Conservation (phyloP, 2,888 invertebrate species). For the Athalia rosae region DNA sequence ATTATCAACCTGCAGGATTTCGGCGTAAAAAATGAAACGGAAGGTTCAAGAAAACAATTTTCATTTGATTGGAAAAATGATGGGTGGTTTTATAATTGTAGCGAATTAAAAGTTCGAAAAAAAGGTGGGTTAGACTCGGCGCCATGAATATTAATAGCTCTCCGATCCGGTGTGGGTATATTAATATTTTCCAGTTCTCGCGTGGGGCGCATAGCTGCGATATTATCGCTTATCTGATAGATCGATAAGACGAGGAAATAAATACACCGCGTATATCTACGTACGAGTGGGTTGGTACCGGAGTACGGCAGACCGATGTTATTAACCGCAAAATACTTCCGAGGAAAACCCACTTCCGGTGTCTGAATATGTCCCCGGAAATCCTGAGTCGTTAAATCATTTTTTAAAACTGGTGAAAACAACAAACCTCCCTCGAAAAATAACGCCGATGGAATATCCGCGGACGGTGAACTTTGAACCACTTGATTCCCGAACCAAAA, state of each 20-base stretch:
- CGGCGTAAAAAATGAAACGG: no score
- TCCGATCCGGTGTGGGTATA: conserved; percentile 16
- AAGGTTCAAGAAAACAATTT: no score
- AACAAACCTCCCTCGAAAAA: background rate
- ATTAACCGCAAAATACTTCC: conserved; percentile 13
- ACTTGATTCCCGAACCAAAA: background rate
- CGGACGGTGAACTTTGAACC: no score
- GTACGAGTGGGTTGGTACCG: background rate
- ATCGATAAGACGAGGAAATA: conserved; percentile 1
- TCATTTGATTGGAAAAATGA: background rate
- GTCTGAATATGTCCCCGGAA: conserved; percentile 11
- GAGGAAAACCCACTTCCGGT: conserved; percentile 9
- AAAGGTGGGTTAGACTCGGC: background rate
- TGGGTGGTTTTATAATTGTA: background rate
- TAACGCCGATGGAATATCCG: background rate
- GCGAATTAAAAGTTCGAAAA: no score
- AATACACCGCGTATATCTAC: background rate
- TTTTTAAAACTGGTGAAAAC: conserved; percentile 34
- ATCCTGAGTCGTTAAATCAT: conserved; percentile 34
- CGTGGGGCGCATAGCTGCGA: conserved; percentile 2
- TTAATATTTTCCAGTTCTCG: conserved; percentile 29
- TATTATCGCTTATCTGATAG: conserved; percentile 17
- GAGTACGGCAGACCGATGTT: background rate
- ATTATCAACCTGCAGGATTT: no score
- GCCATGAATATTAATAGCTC: conserved; percentile 27